phyloP scores from a whole-genome alignment of 2,888 invertebrate species.

The Erebia aethiops region DNA sequence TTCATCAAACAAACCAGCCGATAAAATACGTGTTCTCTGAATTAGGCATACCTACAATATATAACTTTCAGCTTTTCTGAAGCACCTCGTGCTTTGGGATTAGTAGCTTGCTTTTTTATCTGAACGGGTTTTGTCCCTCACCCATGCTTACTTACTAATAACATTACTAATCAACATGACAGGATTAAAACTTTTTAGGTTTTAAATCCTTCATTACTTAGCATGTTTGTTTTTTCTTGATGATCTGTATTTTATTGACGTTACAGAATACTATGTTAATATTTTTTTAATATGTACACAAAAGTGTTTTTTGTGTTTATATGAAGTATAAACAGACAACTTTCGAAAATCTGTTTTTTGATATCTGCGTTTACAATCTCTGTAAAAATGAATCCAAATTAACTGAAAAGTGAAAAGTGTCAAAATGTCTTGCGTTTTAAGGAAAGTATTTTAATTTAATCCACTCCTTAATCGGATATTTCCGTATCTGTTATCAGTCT shows the following conservation, averaged over 20 bases:
- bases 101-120: background rate
- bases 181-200: background rate
- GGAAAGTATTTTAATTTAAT: background rate
- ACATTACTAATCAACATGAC: background rate
- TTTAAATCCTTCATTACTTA: background rate
- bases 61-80: no score
- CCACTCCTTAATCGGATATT: background rate
- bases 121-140: background rate
- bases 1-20: no score
- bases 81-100: background rate
- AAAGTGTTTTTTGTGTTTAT: background rate
- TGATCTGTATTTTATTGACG: background rate
- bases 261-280: no score
- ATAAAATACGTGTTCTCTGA: no score
- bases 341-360: conserved; percentile 2
- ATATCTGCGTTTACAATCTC: conserved; percentile 2
- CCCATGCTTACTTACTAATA: background rate
- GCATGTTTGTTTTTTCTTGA: background rate
- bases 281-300: background rate
- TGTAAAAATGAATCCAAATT: conserved; percentile 1
- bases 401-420: background rate
- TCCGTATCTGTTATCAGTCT: background rate
- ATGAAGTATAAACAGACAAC: background rate
- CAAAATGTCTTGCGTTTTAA: conserved; percentile 1
- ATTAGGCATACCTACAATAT: no score